Evolutionary conservation across 2,797 vertebrate genomes (phyloP).

Genomic region (Tolypeutes matacus): DNA sequence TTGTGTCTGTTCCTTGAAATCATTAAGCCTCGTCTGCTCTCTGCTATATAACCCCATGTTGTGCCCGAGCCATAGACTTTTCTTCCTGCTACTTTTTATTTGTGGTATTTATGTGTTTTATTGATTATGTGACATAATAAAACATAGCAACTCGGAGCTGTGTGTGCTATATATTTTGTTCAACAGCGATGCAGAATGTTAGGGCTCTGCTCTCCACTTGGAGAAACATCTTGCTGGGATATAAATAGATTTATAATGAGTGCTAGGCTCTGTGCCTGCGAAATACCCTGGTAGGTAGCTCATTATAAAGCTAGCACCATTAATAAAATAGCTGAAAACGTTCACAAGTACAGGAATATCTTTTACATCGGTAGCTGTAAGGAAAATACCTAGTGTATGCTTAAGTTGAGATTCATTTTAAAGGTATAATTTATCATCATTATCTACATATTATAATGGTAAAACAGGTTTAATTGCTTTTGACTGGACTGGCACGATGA

Average conservation of each 20-base stretch:
- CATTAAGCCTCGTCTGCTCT: constrained; percentile 70
- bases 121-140: constrained; percentile 83
- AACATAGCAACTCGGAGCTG: constrained; percentile 76
- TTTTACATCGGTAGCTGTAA: constrained; percentile 86
- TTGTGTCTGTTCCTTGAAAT: constrained; percentile 66
- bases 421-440: constrained; percentile 91
- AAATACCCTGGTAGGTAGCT: constrained; percentile 89
- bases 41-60: constrained; percentile 60
- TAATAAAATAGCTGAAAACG: constrained; percentile 89
- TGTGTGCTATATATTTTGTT: constrained; percentile 82
- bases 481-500: constrained; percentile 89
- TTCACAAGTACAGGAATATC: constrained; percentile 86
- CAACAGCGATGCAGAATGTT: constrained; percentile 80
- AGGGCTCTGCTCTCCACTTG: constrained; percentile 82
- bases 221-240: constrained; percentile 88
- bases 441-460: constrained; percentile 89
- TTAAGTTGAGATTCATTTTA: constrained; percentile 88
- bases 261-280: constrained; percentile 87
- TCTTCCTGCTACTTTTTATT: constrained; percentile 79
- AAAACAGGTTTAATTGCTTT: constrained; percentile 91
- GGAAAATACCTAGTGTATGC: constrained; percentile 88
- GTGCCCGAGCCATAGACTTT: constrained; percentile 65
- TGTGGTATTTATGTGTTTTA: constrained; percentile 79
- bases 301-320: constrained; percentile 90
- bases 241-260: constrained; percentile 92